phyloP scores from a whole-genome alignment of 1,140 invertebrate genomes.

The Uloborus diversus region DNA sequence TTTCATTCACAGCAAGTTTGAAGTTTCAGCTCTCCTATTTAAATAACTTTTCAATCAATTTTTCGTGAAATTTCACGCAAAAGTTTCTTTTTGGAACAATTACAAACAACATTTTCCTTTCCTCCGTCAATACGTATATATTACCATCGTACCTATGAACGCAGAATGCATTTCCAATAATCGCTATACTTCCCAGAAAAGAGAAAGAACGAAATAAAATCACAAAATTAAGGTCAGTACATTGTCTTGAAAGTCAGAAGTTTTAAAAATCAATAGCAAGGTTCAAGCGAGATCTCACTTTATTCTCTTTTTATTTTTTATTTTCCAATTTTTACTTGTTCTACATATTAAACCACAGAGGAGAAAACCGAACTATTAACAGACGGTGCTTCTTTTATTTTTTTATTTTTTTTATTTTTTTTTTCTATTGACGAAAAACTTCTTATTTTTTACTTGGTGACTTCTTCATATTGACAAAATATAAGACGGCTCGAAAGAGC shows the following conservation, averaged over 20 bases:
- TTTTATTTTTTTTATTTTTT: constrained; percentile 9
- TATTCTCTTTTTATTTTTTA: constrained; percentile 17
- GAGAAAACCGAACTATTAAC: constrained; percentile 25
- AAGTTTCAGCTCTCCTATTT: too few species aligned
- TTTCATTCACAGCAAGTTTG: too few species aligned
- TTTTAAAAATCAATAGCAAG: constrained; percentile 22
- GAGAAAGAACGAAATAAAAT: constrained; percentile 13
- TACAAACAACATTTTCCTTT: constrained; percentile 4
- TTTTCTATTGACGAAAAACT: too few species aligned
- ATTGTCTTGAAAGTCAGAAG: constrained; percentile 18
- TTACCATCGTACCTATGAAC: constrained; percentile 13
- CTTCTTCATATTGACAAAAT: constrained; percentile 7
- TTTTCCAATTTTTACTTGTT: constrained; percentile 13
- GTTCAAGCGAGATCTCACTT: constrained; percentile 9
- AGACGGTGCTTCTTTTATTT: too few species aligned
- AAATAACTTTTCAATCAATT: too few species aligned
- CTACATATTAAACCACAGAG: constrained; percentile 19
- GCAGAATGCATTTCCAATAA: constrained; percentile 35
- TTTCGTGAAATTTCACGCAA: too few species aligned
- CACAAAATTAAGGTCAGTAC: constrained; percentile 20
- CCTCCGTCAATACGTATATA: constrained; percentile 6
- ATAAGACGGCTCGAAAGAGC: neutral
- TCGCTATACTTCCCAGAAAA: neutral
- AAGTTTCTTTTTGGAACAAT: too few species aligned
- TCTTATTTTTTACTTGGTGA: neutral